These are phyloP conservation scores for Zaprionus capensis DNA, from an alignment of 1,140 invertebrate species.

Conservation along the genomic window DNA sequence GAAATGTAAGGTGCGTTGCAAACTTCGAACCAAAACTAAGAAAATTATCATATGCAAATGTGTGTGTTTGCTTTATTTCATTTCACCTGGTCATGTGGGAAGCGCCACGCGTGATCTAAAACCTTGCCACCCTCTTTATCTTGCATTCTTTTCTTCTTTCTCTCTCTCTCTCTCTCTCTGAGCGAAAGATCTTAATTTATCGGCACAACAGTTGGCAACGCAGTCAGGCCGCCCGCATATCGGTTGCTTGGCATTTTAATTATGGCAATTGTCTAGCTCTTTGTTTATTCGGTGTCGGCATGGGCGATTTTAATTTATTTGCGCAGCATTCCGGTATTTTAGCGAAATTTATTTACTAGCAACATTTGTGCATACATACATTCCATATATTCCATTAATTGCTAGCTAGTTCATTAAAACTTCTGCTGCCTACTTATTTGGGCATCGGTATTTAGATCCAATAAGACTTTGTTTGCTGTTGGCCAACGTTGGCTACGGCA, in stretches of 20 bases:
- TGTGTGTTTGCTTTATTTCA: slow-evolving; percentile 1
- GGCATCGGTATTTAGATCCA: slow-evolving; percentile 47
- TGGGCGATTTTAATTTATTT: slow-evolving; percentile 66
- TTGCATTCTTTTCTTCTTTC: neutral
- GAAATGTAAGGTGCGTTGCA: too few relatives aligned
- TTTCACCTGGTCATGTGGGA: slow-evolving; percentile 47
- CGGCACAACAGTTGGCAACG: slow-evolving; percentile 44
- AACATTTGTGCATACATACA: slow-evolving; percentile 19
- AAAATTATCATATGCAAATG: slow-evolving; percentile 45
- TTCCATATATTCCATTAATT: slow-evolving; percentile 15
- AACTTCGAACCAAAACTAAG: too few relatives aligned
- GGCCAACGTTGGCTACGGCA: neutral
- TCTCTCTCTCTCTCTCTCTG: slow-evolving; percentile 23
- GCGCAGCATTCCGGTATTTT: slow-evolving; percentile 60
- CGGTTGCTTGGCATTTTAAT: slow-evolving; percentile 71
- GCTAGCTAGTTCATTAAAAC: slow-evolving; percentile 51
- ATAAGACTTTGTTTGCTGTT: slow-evolving; percentile 1
- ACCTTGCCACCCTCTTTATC: neutral
- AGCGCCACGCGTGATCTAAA: slow-evolving; percentile 53
- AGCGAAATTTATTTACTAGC: slow-evolving; percentile 68
- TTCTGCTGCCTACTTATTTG: slow-evolving; percentile 70
- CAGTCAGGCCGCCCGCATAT: slow-evolving; percentile 38
- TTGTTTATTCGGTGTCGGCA: slow-evolving; percentile 61
- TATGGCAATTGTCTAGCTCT: slow-evolving; percentile 74
- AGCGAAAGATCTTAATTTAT: slow-evolving; percentile 71